Base-by-base conservation (phyloP, 2,797 vertebrate genomes). In the Crocodylus rhombifer region DNA sequence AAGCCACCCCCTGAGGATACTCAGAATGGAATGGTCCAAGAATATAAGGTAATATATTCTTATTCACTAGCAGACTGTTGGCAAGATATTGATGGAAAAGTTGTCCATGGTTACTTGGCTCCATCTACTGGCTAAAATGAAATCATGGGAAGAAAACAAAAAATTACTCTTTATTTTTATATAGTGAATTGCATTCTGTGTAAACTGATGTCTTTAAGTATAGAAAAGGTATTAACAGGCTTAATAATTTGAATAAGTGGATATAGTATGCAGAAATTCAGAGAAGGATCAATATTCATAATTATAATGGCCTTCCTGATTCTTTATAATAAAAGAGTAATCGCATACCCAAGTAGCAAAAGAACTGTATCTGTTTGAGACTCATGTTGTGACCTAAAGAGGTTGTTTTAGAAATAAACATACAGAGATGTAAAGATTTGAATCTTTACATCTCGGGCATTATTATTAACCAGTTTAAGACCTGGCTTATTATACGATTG, bases 1-100 rank as follows among this genome's bases (percentile, higher is more conserved):
- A 99, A 99, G 98, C 99, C 99, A 4, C 99, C 99, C 87, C 99
- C 99, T 8, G 99, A 99, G 95, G 99, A 99, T 80, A 98, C 98
- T 80, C 99, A 98, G 78, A 99, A 99, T 61, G 99, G 99, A 83
- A 97, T 99, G 98, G 98, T 99, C 93, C 99, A 99, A 88, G 99
- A 99, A 90, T 99, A 99, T 82, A 99, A 99, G 99, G 99, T 99
- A 98, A 97, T 33, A 9, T 11, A 14, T 4, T 36, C 10, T 2
- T 18, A 14, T 62, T 10, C 60, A 69, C 26, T 36, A 36, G 61
- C 77, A 33, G 21, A 5, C 4, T 17, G 0, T 61, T 16, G 71
- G 42, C 61, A 78, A 6, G 51, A 30, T 67, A 7, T 61, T 5
- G 64, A 61, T 60, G 61, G 17, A 7, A 71, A 65, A 69, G 75